phyloP scores from a whole-genome alignment of 2,797 vertebrate species.

The Gadopsis bispinosus region DNA sequence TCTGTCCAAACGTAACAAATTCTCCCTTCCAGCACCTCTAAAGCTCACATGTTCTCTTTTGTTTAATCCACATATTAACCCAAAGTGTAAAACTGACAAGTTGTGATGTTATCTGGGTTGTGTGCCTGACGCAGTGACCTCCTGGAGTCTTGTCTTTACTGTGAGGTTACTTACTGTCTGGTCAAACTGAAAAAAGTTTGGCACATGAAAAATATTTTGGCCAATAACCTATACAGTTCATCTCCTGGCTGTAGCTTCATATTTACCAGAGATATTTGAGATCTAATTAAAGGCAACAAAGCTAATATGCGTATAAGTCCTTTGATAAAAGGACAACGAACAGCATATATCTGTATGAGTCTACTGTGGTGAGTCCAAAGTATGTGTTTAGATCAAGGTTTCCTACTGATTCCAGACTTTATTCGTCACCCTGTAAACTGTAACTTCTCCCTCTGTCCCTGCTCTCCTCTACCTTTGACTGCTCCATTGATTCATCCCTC shows the following conservation, averaged over 20 bases:
- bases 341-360: not conserved
- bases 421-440: not conserved
- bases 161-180: too few relatives aligned
- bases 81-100: not conserved
- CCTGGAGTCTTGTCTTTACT: not conserved
- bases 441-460: not conserved
- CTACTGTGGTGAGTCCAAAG: not conserved
- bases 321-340: not conserved
- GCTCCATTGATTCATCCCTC: not conserved
- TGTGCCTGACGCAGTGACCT: not conserved
- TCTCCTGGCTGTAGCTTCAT: not conserved
- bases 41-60: not conserved
- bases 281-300: not conserved
- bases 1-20: not conserved
- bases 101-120: not conserved
- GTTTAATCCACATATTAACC: not conserved
- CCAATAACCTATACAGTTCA: too few relatives aligned
- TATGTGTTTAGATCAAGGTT: not conserved
- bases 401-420: not conserved
- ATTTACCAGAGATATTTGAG: not conserved
- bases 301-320: not conserved
- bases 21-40: not conserved
- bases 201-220: not conserved
- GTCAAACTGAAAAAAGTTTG: not conserved
- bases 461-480: conserved; percentile 4